Evolutionary conservation across 2,888 invertebrate genomes (phyloP).

Genomic region (Tiphia femorata): DNA sequence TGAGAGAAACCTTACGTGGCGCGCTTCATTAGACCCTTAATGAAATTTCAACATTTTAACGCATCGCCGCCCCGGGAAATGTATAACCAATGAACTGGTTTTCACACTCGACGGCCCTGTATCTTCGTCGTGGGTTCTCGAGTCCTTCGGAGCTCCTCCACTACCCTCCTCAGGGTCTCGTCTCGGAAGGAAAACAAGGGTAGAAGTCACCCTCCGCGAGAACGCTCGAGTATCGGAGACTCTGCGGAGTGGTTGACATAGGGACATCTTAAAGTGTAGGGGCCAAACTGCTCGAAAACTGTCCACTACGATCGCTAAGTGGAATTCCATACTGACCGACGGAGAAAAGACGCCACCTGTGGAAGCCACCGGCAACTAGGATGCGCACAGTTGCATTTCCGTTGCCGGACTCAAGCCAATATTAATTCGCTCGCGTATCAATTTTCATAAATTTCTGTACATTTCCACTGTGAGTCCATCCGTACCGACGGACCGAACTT

Average conservation of each 20-base stretch:
- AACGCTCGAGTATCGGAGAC: slow-evolving; percentile 24
- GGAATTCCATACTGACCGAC: slow-evolving; percentile 4
- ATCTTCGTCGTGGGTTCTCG: slow-evolving; percentile 49
- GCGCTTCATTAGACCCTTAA: slow-evolving; percentile 59
- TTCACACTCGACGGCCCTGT: slow-evolving; percentile 54
- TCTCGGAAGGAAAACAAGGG: slow-evolving; percentile 46
- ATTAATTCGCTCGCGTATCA: neutral
- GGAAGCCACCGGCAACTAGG: neutral
- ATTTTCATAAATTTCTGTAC: no score
- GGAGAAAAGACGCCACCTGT: no score
- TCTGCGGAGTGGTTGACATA: slow-evolving; percentile 6
- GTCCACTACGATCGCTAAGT: slow-evolving; percentile 18
- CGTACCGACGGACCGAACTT: no score
- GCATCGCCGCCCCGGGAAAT: slow-evolving; percentile 50
- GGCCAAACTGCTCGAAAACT: slow-evolving; percentile 24
- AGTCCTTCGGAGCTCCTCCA: slow-evolving; percentile 40
- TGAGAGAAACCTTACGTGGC: slow-evolving; percentile 54
- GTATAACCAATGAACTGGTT: slow-evolving; percentile 65
- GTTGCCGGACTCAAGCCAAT: no score
- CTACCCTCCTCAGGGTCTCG: slow-evolving; percentile 35
- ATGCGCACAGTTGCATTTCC: no score
- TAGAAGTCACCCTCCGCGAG: slow-evolving; percentile 34
- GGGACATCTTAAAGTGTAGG: slow-evolving; percentile 39
- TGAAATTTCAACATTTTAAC: slow-evolving; percentile 63
- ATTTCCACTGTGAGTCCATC: no score